phyloP scores from a whole-genome alignment of 2,113 vertebrate species.

The Budorcas taxicolor region DNA sequence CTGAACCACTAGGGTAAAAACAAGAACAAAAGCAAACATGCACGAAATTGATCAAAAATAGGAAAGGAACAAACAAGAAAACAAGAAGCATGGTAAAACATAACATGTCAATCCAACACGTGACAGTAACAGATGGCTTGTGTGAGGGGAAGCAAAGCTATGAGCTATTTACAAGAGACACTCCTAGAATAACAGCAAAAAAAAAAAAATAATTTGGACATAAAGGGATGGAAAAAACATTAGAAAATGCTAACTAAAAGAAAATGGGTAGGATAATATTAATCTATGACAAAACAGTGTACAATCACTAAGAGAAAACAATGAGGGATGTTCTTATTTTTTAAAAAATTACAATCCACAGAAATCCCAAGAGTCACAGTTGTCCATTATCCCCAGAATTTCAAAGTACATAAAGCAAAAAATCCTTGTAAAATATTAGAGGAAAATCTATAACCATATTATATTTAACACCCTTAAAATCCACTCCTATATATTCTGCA shows the following conservation, averaged over 20 bases:
- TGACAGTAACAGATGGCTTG: not conserved
- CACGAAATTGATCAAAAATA: not conserved
- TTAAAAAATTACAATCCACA: not conserved
- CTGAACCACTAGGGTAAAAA: not conserved
- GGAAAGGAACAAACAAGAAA: not conserved
- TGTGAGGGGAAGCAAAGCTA: not conserved
- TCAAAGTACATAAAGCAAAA: not conserved
- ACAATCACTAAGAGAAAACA: not conserved
- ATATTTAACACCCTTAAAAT: not conserved
- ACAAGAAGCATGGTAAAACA: not conserved
- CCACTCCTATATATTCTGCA: not conserved
- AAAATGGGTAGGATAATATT: not conserved
- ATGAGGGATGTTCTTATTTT: not conserved
- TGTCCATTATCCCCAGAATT: not conserved
- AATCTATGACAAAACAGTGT: not conserved
- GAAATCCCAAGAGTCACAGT: not conserved
- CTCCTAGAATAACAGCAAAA: not conserved
- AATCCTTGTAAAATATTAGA: not conserved
- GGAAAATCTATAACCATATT: not conserved
- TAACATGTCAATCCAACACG: accelerated
- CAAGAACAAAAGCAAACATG: conserved; percentile 18
- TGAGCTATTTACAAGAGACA: not conserved
- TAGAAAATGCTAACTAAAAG: not conserved
- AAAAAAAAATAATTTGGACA: not conserved
- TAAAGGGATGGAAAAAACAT: not conserved